Percentiles rank a stretch among this genome's conserved stretches.
phyloP scores from a whole-genome alignment of 2,113 vertebrate species.

The Erythrolamprus reginae region DNA sequence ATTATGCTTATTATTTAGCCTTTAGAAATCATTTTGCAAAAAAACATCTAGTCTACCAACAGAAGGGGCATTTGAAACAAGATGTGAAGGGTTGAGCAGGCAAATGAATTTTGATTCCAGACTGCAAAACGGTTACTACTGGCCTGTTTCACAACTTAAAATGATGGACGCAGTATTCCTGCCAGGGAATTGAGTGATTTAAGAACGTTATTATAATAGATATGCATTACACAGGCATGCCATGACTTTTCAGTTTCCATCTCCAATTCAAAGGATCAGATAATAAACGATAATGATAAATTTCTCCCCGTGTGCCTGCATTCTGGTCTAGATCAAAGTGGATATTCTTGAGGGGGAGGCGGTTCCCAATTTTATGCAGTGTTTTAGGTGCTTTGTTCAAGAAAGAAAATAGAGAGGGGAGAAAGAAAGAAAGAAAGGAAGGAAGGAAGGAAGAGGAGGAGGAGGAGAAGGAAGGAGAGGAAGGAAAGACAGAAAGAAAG shows the following conservation, averaged over 20 bases:
- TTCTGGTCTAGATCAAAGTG: neutral
- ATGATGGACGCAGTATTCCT: neutral
- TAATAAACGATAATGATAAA: neutral
- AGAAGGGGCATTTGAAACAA: neutral
- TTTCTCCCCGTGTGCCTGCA: neutral
- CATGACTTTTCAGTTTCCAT: neutral
- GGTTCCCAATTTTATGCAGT: neutral
- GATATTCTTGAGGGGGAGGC: neutral
- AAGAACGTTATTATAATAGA: neutral
- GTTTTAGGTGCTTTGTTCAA: neutral
- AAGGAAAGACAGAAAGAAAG: accelerated
- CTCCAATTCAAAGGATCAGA: neutral
- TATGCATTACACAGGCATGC: neutral
- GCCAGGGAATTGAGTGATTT: neutral
- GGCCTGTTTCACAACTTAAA: neutral
- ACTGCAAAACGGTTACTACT: neutral
- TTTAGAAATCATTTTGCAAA: neutral
- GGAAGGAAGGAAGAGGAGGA: too few species aligned
- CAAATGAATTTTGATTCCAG: neutral
- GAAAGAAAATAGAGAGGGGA: neutral
- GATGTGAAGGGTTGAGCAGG: neutral
- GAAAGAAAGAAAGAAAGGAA: too few species aligned
- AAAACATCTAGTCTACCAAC: neutral
- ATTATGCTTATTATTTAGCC: neutral
- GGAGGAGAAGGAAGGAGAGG: too few species aligned